Conservation (phyloP, 2,888 invertebrate genomes). For the Coenonympha glycerion region DNA sequence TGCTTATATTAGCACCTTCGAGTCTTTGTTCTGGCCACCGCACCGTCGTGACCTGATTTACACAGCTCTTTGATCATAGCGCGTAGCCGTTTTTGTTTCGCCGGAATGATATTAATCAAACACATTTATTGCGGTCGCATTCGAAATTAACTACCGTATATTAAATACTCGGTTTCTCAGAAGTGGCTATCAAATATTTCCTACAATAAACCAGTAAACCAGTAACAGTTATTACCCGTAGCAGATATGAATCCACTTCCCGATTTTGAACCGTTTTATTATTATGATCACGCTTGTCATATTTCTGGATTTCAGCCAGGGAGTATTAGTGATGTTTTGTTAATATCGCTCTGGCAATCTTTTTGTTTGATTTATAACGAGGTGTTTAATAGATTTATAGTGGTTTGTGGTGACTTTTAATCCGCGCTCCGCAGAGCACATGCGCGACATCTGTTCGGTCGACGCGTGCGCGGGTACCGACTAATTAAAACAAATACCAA, state of each 20-base stretch:
- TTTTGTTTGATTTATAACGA: constrained; percentile 6
- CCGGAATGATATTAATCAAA: constrained; percentile 70
- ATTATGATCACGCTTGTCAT: constrained; percentile 51
- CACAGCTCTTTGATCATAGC: constrained; percentile 57
- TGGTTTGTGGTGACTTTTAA: constrained; percentile 3
- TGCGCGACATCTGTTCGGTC: constrained; percentile 28
- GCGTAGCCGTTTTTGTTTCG: constrained; percentile 60
- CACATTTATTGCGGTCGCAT: constrained; percentile 66
- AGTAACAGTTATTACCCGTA: constrained; percentile 41
- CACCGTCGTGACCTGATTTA: constrained; percentile 52
- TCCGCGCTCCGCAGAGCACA: constrained; percentile 8
- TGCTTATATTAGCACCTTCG: constrained; percentile 43
- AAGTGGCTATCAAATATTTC: constrained; percentile 72
- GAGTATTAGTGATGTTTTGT: constrained; percentile 36
- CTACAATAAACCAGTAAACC: constrained; percentile 66
- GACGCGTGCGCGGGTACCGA: constrained; percentile 26
- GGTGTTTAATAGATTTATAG: constrained; percentile 4
- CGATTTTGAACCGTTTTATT: constrained; percentile 45
- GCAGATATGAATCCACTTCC: constrained; percentile 40
- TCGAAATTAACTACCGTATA: constrained; percentile 62
- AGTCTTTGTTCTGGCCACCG: constrained; percentile 38
- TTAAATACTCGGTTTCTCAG: constrained; percentile 61
- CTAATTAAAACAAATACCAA: constrained; percentile 51
- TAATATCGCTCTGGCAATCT: constrained; percentile 18
- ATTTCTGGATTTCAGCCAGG: constrained; percentile 63